phyloP scores from a whole-genome alignment of 1,140 invertebrate genomes.

The Cyclargus thomasi region DNA sequence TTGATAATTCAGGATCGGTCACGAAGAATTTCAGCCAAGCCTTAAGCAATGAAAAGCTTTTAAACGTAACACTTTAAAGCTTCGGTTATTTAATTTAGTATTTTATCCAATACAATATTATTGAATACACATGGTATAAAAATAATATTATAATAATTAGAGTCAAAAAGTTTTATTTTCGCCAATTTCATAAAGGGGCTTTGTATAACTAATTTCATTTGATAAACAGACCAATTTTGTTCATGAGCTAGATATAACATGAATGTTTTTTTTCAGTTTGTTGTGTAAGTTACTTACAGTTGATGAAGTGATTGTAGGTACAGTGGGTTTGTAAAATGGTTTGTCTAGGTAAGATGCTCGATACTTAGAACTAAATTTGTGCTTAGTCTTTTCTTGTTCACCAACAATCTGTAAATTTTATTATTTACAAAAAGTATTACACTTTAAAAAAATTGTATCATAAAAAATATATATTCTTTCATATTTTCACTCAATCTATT shows the following conservation, averaged over 20 bases:
- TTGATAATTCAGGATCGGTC: constrained; percentile 67
- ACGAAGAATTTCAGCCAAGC: constrained; percentile 76
- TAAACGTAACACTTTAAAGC: constrained; percentile 40
- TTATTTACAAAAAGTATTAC: constrained; percentile 10
- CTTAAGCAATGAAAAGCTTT: constrained; percentile 68
- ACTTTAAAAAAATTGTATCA: too few species aligned
- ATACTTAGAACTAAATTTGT: constrained; percentile 72
- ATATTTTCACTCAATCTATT: too few species aligned
- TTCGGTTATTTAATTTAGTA: constrained; percentile 14
- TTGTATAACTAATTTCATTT: constrained; percentile 34
- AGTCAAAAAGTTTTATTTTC: neutral
- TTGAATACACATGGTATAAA: too few species aligned
- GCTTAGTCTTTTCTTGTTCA: constrained; percentile 60
- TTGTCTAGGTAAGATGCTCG: constrained; percentile 61
- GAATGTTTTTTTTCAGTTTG: neutral
- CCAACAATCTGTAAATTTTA: constrained; percentile 58
- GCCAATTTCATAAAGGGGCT: constrained; percentile 72
- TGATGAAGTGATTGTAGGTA: constrained; percentile 69
- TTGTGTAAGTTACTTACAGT: constrained; percentile 62
- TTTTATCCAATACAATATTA: too few species aligned
- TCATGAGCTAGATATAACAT: neutral
- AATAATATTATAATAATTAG: too few species aligned
- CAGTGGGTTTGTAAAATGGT: constrained; percentile 70
- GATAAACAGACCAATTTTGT: neutral
- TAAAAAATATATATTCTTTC: too few species aligned